Base-by-base conservation (phyloP, 2,797 vertebrate genomes). In the Cichlasoma orientale region DNA sequence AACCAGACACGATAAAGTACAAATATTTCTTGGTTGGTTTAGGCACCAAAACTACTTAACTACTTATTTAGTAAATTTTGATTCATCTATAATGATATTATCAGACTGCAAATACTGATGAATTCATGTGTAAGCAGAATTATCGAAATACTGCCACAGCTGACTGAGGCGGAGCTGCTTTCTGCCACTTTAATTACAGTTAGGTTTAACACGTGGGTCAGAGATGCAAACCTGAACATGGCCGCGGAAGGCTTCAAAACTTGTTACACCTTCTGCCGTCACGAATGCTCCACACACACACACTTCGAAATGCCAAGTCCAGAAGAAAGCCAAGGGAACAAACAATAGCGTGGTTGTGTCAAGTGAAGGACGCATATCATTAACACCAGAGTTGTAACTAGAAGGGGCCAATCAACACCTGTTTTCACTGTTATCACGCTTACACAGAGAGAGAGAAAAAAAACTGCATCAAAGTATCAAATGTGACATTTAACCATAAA, bases 391-490 rank as follows among this genome's bases (percentile, higher is more conserved):
- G 82, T 63, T 72, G 73, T 53, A 75, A 84, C 79, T 57, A 56
- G 56, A 82, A 80, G 79, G 75, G 70, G 79, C 88, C 78, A 89
- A 91, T 92, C 88, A 88, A 89, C 89, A 92, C 88, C 89, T 89
- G 87, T 85, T 89, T 79, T 75, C 53, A 38, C 73, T 58, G 75
- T 66, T 71, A 55, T 84, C 84, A 69, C 73, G 31, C 83, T 61
- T 56, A 14, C 56, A 41, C 71, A 50, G 2, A 76, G n/a, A 75
- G 44, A 75, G 6, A 41, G 56, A 68, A 31, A 63, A n/a, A 36
- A 66, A 66, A 66, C 14, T 36, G 75, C 78, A 77, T 73, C 69
- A 73, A n/a, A 79, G 72, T 63, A 59, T 83, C 78, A 61, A 73
- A 74, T 79, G 80, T 82, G 82, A 86, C 82, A 71, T 85, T 84